A percentile compares a stretch with the other conserved stretches of the same genome.
Evolutionary conservation across 2,797 vertebrate genomes (phyloP).

Genomic region (Xenopus petersii): DNA sequence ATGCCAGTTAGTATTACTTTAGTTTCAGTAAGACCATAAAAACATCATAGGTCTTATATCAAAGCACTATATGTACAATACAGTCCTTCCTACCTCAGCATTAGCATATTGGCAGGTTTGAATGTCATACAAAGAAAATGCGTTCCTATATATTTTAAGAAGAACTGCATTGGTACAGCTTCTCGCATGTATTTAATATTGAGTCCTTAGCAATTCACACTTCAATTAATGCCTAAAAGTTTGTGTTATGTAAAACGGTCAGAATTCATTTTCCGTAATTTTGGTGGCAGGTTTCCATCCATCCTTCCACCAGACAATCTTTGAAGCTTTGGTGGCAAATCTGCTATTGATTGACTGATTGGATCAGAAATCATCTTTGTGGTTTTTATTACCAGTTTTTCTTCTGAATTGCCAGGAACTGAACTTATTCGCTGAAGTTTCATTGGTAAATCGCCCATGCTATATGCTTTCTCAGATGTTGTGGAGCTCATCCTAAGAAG

Average conservation of each 20-base stretch:
- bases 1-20: slow-evolving; percentile 81
- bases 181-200: slow-evolving; percentile 44
- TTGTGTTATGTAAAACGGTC: slow-evolving; percentile 90
- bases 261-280: slow-evolving; percentile 98
- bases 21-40: slow-evolving; percentile 71
- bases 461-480: slow-evolving; percentile 97
- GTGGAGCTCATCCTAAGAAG: slow-evolving; percentile 97
- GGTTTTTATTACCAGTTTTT: slow-evolving; percentile 84
- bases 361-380: slow-evolving; percentile 85
- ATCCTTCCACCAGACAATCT: slow-evolving; percentile 86
- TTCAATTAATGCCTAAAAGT: slow-evolving; percentile 40
- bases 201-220: slow-evolving; percentile 51
- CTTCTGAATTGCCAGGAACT: slow-evolving; percentile 92
- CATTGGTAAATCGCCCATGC: slow-evolving; percentile 94
- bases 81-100: slow-evolving; percentile 40
- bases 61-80: slow-evolving; percentile 68
- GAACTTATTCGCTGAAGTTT: slow-evolving; percentile 98
- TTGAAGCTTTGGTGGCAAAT: slow-evolving; percentile 97
- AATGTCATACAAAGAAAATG: slow-evolving; percentile 63
- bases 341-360: slow-evolving; percentile 95
- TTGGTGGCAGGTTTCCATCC: slow-evolving; percentile 93
- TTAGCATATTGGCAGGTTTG: slow-evolving; percentile 58
- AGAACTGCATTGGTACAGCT: slow-evolving; percentile 42
- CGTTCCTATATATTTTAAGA: slow-evolving; percentile 60
- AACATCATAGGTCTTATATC: slow-evolving; percentile 64